Percentiles rank a stretch among this genome's conserved stretches.
Conservation (phyloP, 2,113 vertebrate genomes). For the Phrynosoma blainvillii region DNA sequence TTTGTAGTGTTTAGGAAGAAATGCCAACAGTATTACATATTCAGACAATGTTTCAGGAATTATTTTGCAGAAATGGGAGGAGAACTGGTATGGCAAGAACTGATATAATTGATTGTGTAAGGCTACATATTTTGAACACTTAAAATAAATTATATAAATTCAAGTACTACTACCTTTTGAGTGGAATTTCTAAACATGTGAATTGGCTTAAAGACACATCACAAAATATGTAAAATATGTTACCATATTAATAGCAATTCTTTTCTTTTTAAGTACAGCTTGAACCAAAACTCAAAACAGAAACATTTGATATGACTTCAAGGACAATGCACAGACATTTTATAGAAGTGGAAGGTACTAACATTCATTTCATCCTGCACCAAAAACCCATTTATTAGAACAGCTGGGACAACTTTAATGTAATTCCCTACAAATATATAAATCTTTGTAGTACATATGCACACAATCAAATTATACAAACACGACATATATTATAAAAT, state of each 20-base stretch:
- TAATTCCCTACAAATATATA: constrained; percentile 68
- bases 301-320: constrained; percentile 55
- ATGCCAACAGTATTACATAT: background rate
- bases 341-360: constrained; percentile 40
- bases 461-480: constrained; percentile 64
- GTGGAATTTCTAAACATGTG: background rate
- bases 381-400: constrained; percentile 64
- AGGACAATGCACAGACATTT: constrained; percentile 48
- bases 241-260: constrained; percentile 38
- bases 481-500: constrained; percentile 63
- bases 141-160: background rate
- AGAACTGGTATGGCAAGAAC: background rate
- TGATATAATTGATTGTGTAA: background rate
- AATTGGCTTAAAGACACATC: constrained; percentile 44
- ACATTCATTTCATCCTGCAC: constrained; percentile 51
- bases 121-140: background rate
- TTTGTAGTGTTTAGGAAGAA: background rate
- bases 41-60: background rate
- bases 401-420: constrained; percentile 70
- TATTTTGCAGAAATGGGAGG: background rate
- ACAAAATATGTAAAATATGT: constrained; percentile 47
- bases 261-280: constrained; percentile 23
- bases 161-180: background rate
- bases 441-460: constrained; percentile 67
- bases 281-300: constrained; percentile 26